A percentile compares a stretch with the other conserved stretches of the same genome.
These are phyloP conservation scores for Acrocephalus kingi DNA, from an alignment of 2,113 vertebrate genomes.

Conservation along the genomic window DNA sequence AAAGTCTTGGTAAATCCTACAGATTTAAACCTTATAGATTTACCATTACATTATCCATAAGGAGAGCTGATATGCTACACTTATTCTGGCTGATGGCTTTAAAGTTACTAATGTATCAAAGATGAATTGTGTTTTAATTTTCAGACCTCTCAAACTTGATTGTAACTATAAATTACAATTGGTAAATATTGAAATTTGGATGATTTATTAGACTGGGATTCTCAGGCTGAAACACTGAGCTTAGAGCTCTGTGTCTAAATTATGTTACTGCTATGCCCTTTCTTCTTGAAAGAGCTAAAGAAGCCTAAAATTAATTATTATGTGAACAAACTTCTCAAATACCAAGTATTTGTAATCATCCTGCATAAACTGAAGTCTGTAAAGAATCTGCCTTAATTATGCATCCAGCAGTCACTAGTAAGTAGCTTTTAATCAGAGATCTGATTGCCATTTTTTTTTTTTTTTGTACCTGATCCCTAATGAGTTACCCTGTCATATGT, in stretches of 20 bases:
- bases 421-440: constrained; percentile 2
- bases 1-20: neutral
- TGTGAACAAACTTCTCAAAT: neutral
- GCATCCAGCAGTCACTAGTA: neutral
- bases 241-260: neutral
- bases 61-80: neutral
- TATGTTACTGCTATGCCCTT: neutral
- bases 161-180: neutral
- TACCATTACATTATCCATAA: neutral
- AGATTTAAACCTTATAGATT: neutral
- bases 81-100: neutral
- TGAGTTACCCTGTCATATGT: neutral
- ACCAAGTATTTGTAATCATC: neutral
- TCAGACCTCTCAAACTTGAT: neutral
- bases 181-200: neutral
- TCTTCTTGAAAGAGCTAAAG: neutral
- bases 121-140: neutral
- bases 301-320: neutral
- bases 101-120: neutral
- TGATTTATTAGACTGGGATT: neutral
- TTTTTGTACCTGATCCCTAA: neutral
- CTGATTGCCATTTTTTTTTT: neutral
- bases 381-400: neutral
- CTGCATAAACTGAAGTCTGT: neutral
- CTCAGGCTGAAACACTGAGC: neutral